Percentiles rank a stretch among this genome's conserved stretches.
Conservation (phyloP, 2,888 invertebrate species). For the Phortica magna region DNA sequence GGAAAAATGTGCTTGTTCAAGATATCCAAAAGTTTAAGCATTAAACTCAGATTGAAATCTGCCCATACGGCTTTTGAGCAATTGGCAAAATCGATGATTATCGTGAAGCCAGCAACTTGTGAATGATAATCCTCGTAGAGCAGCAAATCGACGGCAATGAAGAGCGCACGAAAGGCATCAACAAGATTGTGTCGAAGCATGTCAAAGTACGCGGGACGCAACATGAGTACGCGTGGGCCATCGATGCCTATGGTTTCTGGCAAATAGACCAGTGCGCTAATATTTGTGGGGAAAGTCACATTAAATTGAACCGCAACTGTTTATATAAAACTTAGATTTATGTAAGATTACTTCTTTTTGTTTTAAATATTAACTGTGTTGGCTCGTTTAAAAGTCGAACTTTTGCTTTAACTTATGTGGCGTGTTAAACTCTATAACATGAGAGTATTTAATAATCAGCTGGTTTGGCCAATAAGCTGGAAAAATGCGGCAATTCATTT, state of each 20-base stretch:
- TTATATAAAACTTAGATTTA: too few relatives aligned
- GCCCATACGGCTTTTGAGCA: constrained; percentile 79
- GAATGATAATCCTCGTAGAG: constrained; percentile 81
- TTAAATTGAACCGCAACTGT: too few relatives aligned
- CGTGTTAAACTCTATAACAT: too few relatives aligned
- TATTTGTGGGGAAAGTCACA: not conserved
- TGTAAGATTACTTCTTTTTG: too few relatives aligned
- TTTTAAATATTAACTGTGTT: too few relatives aligned
- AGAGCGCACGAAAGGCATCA: constrained; percentile 79
- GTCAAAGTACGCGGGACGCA: constrained; percentile 77
- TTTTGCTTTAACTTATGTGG: too few relatives aligned
- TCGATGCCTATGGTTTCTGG: constrained; percentile 71
- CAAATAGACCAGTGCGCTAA: constrained; percentile 44
- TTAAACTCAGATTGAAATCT: constrained; percentile 79
- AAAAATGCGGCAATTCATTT: too few relatives aligned
- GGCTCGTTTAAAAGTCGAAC: too few relatives aligned
- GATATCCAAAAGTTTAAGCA: constrained; percentile 80
- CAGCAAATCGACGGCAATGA: constrained; percentile 81
- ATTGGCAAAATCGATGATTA: constrained; percentile 80
- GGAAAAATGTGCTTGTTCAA: constrained; percentile 80
- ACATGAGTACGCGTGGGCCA: constrained; percentile 77
- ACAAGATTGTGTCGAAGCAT: constrained; percentile 77
- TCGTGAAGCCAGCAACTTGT: constrained; percentile 78
- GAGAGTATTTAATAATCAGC: too few relatives aligned
- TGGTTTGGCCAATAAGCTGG: too few relatives aligned